Evolutionary conservation across 1,140 invertebrate genomes (phyloP), one percentile per base, ranked within the genome.

Genomic region (Harlomillsia oculata): DNA sequence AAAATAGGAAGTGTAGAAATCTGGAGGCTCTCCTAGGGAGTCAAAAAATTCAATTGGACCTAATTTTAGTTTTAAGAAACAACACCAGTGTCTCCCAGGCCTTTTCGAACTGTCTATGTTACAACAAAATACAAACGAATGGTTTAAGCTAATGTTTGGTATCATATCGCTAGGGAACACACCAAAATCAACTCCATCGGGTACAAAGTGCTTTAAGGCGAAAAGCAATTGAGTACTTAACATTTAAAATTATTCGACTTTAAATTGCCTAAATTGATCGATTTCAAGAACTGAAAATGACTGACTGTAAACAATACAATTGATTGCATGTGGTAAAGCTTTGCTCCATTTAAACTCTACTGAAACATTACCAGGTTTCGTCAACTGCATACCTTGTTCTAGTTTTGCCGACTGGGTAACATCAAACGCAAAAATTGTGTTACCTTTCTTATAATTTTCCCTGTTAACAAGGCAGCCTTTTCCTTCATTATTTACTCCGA

Each of bases 371-470:
- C 60, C 56, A 30, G 5, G 13, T 46, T 43, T 58, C 37, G 57
- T 56, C 16, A 58, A 41, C 20, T 6, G 18, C 2, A 62, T 23
- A 23, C 30, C n/a, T 9, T 52, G 6, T 21, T 49, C 52, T 3
- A 26, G 23, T 13, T 21, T 20, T 18, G 4, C 20, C 5, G 34
- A 16, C 18, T 54, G 41, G 6, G 8, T 23, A 3, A 58, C 36
- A 36, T 62, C 56, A 30, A 62, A 62, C 25, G 51, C 18, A 43
- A 58, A 58, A n/a, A 62, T 28, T 28, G n/a, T 16, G 28, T 62
- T 48, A 8, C 37, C 43, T 1, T 50, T 32, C 4, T 18, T 5
- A 21, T 53, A 62, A 13, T 30, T 8, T 28, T 50, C 36, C 28
- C 50, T 8, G 14, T 29, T 21, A 36, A 62, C 43, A 5, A 25